Conservation (phyloP, 23 tunicate species). For the Styela plicata region DNA sequence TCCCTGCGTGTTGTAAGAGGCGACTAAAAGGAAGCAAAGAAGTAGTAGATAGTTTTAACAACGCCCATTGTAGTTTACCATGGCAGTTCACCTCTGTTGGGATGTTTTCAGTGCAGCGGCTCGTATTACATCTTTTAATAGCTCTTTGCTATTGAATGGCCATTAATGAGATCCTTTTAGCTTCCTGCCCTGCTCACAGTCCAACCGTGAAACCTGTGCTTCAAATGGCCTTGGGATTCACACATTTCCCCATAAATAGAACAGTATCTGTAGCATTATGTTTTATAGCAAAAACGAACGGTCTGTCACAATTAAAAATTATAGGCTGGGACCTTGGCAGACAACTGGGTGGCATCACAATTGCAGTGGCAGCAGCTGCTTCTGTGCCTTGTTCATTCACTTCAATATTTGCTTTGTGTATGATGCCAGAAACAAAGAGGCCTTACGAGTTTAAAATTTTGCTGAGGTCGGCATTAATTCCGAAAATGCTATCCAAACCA, state of each 20-base stretch:
- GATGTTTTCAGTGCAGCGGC: too few relatives aligned
- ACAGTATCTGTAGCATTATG: slow-evolving; percentile 47
- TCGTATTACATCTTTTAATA: too few relatives aligned
- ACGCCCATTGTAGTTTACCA: too few relatives aligned
- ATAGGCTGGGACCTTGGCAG: background rate
- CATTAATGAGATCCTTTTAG: too few relatives aligned
- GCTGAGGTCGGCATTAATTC: background rate
- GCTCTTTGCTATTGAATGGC: too few relatives aligned
- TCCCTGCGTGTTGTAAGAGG: too few relatives aligned
- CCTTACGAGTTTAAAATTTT: background rate
- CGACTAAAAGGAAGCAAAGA: too few relatives aligned
- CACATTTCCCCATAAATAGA: slow-evolving; percentile 55
- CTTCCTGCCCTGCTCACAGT: too few relatives aligned
- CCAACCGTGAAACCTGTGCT: too few relatives aligned
- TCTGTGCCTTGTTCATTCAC: slow-evolving; percentile 28
- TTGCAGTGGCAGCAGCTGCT: slow-evolving; percentile 17
- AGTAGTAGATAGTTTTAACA: too few relatives aligned
- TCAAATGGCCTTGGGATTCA: background rate
- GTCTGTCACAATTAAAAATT: slow-evolving; percentile 59
- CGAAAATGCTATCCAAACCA: background rate
- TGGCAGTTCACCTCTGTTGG: too few relatives aligned
- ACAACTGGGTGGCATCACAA: background rate
- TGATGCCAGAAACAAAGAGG: slow-evolving; percentile 9
- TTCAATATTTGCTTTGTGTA: slow-evolving; percentile 21
- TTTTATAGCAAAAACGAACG: slow-evolving; percentile 62